Evolutionary conservation across 2,797 vertebrate genomes (phyloP).

Genomic region (Artibeus jamaicensis): DNA sequence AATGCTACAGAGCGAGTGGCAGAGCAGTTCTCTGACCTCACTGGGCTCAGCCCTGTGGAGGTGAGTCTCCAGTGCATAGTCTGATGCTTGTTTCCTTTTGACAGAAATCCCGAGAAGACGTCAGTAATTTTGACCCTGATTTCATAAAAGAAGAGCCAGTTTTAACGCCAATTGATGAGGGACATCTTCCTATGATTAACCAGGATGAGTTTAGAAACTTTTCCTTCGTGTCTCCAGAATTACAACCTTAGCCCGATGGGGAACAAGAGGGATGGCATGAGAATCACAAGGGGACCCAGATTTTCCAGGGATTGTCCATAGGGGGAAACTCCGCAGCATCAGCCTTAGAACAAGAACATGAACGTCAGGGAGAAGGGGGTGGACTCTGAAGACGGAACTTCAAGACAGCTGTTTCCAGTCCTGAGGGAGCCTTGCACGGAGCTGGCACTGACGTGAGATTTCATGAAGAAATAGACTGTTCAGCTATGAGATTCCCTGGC

Average conservation of each 20-base stretch:
- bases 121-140: conserved; percentile 99
- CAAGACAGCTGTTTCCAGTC: conserved; percentile 74
- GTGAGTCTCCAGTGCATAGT: not conserved
- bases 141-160: conserved; percentile 96
- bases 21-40: not conserved
- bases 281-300: conserved; percentile 53
- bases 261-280: not conserved
- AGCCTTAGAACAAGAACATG: conserved; percentile 65
- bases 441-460: conserved; percentile 54
- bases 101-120: conserved; percentile 96
- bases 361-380: conserved; percentile 53
- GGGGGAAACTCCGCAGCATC: conserved; percentile 65
- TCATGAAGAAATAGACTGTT: conserved; percentile 65
- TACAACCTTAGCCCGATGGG: conserved; percentile 78
- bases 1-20: not conserved
- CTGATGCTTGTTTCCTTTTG: conserved; percentile 71
- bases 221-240: conserved; percentile 93
- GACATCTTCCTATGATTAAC: conserved; percentile 90
- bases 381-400: conserved; percentile 60
- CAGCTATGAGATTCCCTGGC: not conserved
- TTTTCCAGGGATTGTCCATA: conserved; percentile 73
- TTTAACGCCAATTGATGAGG: conserved; percentile 95
- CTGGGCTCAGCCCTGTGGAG: not conserved
- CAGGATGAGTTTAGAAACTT: conserved; percentile 97
- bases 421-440: conserved; percentile 60